A percentile compares a stretch with the other conserved stretches of the same genome.
Conservation (phyloP, 2,888 invertebrate species). For the Chrysina gloriosa region DNA sequence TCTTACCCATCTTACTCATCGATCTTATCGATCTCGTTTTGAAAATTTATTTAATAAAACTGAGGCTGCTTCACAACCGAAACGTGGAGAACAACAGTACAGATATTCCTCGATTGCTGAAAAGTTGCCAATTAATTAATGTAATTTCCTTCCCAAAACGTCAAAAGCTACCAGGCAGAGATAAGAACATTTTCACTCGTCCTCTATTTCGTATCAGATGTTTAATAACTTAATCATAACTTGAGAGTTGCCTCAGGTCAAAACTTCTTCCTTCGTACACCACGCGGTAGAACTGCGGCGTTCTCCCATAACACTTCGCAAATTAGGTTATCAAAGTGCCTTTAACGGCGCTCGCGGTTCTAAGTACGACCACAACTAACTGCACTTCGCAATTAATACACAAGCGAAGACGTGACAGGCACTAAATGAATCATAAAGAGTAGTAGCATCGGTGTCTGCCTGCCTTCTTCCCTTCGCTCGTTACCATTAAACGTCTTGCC, state of each 20-base stretch:
- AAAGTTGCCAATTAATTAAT: no score
- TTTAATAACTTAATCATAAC: slow-evolving; percentile 6
- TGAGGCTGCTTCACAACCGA: no score
- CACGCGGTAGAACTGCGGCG: not conserved
- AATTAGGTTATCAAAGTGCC: slow-evolving; percentile 31
- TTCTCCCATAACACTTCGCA: not conserved
- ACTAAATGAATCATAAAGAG: slow-evolving; percentile 30
- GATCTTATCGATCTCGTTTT: no score
- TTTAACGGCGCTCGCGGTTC: not conserved
- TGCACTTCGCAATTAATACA: slow-evolving; percentile 22
- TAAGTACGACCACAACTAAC: slow-evolving; percentile 17
- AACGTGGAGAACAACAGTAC: no score
- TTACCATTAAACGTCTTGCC: slow-evolving; percentile 13
- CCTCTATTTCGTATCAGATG: not conserved
- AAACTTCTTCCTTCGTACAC: not conserved
- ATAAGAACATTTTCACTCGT: no score
- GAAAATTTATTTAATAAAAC: no score
- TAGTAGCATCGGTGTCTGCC: slow-evolving; percentile 6
- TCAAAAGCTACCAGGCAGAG: no score
- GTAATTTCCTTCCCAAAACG: no score
- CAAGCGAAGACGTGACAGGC: slow-evolving; percentile 4
- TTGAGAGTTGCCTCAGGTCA: slow-evolving; percentile 21
- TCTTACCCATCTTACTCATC: no score
- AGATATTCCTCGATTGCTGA: no score
- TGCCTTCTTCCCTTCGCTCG: not conserved